Percentiles rank a stretch among this genome's conserved stretches.
These are phyloP conservation scores for Corythucha ciliata DNA, from an alignment of 2,888 invertebrate genomes.

Conservation along the genomic window DNA sequence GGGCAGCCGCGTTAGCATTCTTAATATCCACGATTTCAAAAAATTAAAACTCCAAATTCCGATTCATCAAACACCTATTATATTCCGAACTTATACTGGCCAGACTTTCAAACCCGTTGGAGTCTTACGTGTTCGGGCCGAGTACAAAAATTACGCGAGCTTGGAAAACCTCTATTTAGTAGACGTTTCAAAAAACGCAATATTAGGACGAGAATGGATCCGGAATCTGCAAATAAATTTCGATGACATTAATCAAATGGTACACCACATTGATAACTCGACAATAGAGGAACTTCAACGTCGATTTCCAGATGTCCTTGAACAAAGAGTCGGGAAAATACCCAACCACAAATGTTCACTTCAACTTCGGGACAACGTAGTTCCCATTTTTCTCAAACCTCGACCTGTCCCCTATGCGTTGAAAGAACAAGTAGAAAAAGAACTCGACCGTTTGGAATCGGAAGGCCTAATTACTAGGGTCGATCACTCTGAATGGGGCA, in stretches of 20 bases:
- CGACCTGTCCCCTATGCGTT: conserved; percentile 7
- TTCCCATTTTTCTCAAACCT: conserved; percentile 22
- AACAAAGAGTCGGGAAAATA: conserved; percentile 4
- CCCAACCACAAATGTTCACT: conserved; percentile 9
- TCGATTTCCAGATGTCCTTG: conserved; percentile 26
- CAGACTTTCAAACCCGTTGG: neutral
- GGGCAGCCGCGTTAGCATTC: no score
- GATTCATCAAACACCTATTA: no score
- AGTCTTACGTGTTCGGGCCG: neutral
- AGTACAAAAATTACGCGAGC: neutral
- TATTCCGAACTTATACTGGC: neutral
- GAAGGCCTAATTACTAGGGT: conserved; percentile 18
- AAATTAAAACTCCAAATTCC: no score
- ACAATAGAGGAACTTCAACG: neutral
- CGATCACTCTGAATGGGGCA: conserved; percentile 23
- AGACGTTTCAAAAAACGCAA: neutral
- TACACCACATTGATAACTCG: no score
- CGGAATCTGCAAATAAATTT: neutral
- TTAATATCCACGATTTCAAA: no score
- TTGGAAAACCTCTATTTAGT: neutral
- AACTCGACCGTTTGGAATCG: conserved; percentile 16
- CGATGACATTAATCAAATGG: conserved; percentile 4
- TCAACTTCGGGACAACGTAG: neutral
- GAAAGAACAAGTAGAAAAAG: conserved; percentile 16
- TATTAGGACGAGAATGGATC: conserved; percentile 7